Percentiles rank a stretch among this genome's conserved stretches.
Evolutionary conservation across 2,797 vertebrate genomes (phyloP).

Genomic region (Amphiprion clarkii): DNA sequence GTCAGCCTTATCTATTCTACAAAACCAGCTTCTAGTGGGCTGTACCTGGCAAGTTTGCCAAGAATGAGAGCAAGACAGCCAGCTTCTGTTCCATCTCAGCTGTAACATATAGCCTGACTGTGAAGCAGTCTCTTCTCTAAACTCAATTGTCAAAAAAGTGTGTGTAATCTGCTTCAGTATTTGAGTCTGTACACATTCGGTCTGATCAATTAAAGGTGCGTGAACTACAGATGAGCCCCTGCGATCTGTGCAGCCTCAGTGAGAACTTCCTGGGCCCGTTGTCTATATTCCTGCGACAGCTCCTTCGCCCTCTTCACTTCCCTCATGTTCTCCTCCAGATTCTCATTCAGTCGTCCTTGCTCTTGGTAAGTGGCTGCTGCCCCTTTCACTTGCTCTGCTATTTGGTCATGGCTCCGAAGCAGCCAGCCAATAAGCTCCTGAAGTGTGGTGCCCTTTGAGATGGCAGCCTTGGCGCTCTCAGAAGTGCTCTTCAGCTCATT

Average conservation of each 20-base stretch:
- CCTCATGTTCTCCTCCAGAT: conserved; percentile 81
- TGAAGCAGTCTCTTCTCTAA: not conserved
- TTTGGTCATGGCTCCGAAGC: conserved; percentile 68
- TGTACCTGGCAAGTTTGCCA: not conserved
- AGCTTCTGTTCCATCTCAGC: not conserved
- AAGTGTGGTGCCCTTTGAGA: conserved; percentile 77
- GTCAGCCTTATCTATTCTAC: not conserved
- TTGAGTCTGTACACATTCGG: not conserved
- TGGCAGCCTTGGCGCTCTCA: conserved; percentile 73
- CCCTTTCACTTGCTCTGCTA: conserved; percentile 70
- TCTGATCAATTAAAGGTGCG: not conserved
- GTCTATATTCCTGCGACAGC: conserved; percentile 74
- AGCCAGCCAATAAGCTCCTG: conserved; percentile 81
- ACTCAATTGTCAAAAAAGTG: not conserved
- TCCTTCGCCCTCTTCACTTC: conserved; percentile 81
- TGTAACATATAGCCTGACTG: not conserved
- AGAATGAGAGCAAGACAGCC: not conserved
- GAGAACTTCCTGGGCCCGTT: conserved; percentile 73
- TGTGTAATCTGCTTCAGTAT: not conserved
- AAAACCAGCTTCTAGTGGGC: not conserved
- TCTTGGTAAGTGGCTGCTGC: conserved; percentile 76
- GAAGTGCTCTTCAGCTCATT: conserved; percentile 72
- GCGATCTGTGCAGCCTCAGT: conserved; percentile 80
- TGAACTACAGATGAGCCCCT: conserved; percentile 58
- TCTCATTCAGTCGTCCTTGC: conserved; percentile 73